Conservation (phyloP, 2,797 vertebrate species). For the Rhynchonycteris naso region DNA sequence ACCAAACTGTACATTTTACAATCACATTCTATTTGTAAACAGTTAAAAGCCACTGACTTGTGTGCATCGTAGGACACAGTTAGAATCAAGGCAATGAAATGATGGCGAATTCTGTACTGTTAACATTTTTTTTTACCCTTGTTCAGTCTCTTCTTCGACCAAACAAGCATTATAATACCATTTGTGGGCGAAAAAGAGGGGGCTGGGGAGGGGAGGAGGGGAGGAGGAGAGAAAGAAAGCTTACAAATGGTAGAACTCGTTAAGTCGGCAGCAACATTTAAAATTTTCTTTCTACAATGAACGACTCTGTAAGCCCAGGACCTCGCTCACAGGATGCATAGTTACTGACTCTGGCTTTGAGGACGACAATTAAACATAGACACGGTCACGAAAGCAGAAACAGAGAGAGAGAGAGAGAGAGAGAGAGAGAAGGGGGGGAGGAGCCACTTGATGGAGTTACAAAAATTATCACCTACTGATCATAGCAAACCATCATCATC, state of each 20-base stretch:
- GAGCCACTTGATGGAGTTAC: conserved; percentile 89
- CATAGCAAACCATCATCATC: conserved; percentile 89
- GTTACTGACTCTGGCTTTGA: conserved; percentile 93
- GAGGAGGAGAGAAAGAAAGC: conserved; percentile 74
- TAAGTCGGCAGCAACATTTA: conserved; percentile 90
- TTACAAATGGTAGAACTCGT: conserved; percentile 90
- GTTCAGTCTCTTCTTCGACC: conserved; percentile 86
- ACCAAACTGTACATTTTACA: conserved; percentile 97
- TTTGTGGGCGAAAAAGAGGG: conserved; percentile 90
- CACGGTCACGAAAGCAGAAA: conserved; percentile 89
- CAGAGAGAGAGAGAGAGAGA: conserved; percentile 40
- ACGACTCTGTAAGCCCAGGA: conserved; percentile 92
- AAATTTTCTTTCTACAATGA: conserved; percentile 90
- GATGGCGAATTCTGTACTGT: conserved; percentile 97
- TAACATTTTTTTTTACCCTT: conserved; percentile 89
- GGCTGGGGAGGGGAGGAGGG: conserved; percentile 27
- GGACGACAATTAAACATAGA: conserved; percentile 90
- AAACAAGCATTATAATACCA: conserved; percentile 92
- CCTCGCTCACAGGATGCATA: conserved; percentile 99
- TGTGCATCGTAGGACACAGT: conserved; percentile 98
- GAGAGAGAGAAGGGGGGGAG: no score
- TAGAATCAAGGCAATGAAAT: conserved; percentile 99
- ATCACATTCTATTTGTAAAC: conserved; percentile 99
- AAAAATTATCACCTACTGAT: conserved; percentile 86
- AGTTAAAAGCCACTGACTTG: conserved; percentile 99